These are phyloP conservation scores for Megaleporinus macrocephalus DNA, from an alignment of 2,113 vertebrate species.

Conservation along the genomic window DNA sequence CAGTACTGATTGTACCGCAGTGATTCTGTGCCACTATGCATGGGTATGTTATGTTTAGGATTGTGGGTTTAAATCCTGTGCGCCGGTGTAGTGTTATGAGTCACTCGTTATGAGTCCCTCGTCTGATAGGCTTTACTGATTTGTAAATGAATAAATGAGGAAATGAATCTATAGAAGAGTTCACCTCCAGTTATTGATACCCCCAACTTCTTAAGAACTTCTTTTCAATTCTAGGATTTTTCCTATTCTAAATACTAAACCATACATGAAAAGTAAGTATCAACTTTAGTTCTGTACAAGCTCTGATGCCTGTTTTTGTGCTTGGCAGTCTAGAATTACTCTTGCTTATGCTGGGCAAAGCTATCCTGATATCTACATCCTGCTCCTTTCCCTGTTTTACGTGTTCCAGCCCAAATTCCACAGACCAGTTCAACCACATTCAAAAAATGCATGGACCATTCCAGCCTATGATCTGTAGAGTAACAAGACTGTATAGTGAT, in stretches of 20 bases:
- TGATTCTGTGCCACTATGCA: not conserved
- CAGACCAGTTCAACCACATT: conserved; percentile 38
- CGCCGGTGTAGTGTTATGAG: not conserved
- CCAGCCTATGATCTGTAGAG: not conserved
- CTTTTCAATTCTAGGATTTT: no score
- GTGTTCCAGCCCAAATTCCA: conserved; percentile 37
- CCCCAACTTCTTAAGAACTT: no score
- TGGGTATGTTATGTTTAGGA: not conserved
- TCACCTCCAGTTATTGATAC: no score
- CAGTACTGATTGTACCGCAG: not conserved
- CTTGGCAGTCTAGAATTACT: not conserved
- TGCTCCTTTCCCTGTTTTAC: conserved; percentile 26
- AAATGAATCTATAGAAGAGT: no score
- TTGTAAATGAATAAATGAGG: no score
- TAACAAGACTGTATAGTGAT: not conserved
- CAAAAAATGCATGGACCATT: not conserved
- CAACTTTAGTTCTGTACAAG: not conserved
- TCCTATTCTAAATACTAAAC: not conserved
- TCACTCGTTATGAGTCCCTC: no score
- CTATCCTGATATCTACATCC: not conserved
- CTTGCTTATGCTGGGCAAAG: not conserved
- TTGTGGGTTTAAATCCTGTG: not conserved
- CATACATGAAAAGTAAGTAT: not conserved
- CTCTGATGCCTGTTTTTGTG: not conserved
- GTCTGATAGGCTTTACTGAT: no score